Evolutionary conservation across 92 coral and sea anemone genomes (phyloP), one percentile per base, ranked within the genome.

Genomic region (Phymanthus crucifer): DNA sequence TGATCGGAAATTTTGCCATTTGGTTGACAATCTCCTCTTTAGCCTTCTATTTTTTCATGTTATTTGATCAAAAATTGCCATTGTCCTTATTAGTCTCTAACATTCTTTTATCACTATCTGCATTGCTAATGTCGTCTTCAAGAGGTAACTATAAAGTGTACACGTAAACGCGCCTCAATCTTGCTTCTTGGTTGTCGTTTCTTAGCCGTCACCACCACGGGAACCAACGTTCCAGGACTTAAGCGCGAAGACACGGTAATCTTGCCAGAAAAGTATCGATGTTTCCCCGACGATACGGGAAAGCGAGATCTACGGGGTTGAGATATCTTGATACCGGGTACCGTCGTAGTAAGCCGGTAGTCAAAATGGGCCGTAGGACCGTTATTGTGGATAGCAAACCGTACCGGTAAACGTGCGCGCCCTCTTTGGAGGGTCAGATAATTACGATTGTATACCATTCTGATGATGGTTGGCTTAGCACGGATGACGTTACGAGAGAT

Each of bases 401-500:
- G 72, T 13, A 83, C 74, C 4, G 83, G 19, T 54, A 54, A 21
- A 0, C 47, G 72, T 31, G 29, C 32, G 6, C 76, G 78, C 12
- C 91, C 79, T 12, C 84, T 66, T 24, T 75, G 84, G 8, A 87
- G 82, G 21, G 87, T 77, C 29, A 73, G 38, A 66, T 87, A 87
- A 57, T 64, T 70, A 12, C 76, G 76, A 21, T 64, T 73, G 29
- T 75, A 61, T 7, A 83, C 70, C 32, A 79, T 32, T 21, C 91
- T 85, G 29, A 90, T 57, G 40, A 84, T 66, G 34, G 78, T 66
- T 46, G 79, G 64, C 65, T 82, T 84, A 3, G 94, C 94, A 40
- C 32, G 79, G 76, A 90, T 81, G 68, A 84, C 80, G 1, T 27
- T 77, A 35, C 88, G 94, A 9, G 94, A 90, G 26, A 79, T 77